Evolutionary conservation across 2,113 vertebrate genomes (phyloP).

Genomic region (Anthoscopus minutus): DNA sequence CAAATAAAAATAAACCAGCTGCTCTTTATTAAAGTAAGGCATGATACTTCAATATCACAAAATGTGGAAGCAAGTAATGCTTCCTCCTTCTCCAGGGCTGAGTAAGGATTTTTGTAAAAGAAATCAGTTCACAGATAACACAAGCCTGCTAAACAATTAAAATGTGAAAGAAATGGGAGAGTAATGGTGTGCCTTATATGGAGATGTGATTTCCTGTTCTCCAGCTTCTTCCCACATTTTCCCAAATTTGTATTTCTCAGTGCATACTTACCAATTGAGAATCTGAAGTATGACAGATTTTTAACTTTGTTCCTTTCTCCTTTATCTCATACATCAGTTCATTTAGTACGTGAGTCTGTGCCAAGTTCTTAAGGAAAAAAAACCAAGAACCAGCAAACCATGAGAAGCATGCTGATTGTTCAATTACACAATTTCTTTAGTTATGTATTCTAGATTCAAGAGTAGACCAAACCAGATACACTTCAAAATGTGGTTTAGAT

Average conservation of each 20-base stretch:
- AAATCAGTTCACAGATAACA: neutral
- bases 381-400: too few relatives aligned
- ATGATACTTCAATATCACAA: neutral
- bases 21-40: neutral
- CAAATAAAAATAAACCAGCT: neutral
- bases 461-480: neutral
- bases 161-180: neutral
- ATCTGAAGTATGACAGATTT: constrained; percentile 81
- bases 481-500: neutral
- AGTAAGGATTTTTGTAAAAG: neutral
- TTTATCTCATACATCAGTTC: constrained; percentile 91
- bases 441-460: neutral
- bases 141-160: neutral
- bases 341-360: constrained; percentile 90
- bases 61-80: neutral
- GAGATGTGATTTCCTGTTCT: neutral
- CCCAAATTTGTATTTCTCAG: neutral
- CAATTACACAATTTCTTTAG: neutral
- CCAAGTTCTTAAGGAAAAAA: constrained; percentile 81
- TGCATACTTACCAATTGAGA: constrained; percentile 78
- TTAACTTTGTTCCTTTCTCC: constrained; percentile 90
- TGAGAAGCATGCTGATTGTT: neutral
- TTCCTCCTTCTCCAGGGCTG: neutral
- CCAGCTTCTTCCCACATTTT: neutral
- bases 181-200: neutral